Evolutionary conservation across 2,113 vertebrate species (phyloP), one percentile per base, ranked within the genome.

Genomic region (Anseranas semipalmata): DNA sequence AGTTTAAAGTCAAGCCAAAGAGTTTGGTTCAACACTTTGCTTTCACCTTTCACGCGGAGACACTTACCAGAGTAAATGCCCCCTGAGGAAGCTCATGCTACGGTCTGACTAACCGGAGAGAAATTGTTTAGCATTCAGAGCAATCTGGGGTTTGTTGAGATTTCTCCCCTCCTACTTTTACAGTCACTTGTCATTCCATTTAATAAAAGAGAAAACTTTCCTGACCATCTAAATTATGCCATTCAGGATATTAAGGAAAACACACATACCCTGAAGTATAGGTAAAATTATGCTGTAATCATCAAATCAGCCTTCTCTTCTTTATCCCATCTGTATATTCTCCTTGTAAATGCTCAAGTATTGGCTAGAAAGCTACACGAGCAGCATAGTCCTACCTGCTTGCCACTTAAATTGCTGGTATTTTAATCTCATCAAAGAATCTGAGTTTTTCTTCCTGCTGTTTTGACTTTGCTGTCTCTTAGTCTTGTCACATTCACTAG

Each of bases 371-470:
- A 92, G 94, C 94, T 45, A 18, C 75, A 68, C 0, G 3, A 87
- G 93, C 91, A 89, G 91, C 90, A 46, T 11, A 93, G 97, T 76
- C 87, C 92, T 96, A 97, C 97, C 97, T 97, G 96, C 89, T 80
- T 56, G 50, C 96, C 93, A 50, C 95, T 96, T 80, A 67, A 93
- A 95, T 96, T 93, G 86, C 95, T 87, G 96, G 96, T 46, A 97
- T 97, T 97, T 97, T 97, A 97, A 97, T 97, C 96, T 97, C 96
- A 97, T 97, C 97, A 96, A 97, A 97, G 94, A 92, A 91, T 74
- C 66, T 0, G 96, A 77, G 93, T 87, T 90, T 95, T 85, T 62
- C 81, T 89, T 93, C 96, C 97, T 89, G 94, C 96, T 97, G 96
- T 97, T 97, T 97, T 98, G 95, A 97, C 95, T 97, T 97, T 93